These are phyloP conservation scores for Bucorvus abyssinicus DNA, from an alignment of 2,797 vertebrate species.

Conservation along the genomic window DNA sequence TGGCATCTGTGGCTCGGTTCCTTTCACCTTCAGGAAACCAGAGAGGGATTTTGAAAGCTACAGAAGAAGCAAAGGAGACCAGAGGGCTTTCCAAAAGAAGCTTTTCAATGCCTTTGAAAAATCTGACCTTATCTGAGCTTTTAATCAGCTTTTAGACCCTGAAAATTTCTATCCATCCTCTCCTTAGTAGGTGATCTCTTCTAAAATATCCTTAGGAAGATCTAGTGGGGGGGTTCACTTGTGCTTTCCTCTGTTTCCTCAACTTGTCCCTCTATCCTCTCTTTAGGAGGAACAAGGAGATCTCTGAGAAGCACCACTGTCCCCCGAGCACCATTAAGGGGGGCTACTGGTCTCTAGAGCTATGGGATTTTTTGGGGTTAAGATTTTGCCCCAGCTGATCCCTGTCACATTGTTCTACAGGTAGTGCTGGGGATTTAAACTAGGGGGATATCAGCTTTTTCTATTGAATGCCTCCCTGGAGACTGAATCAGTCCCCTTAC, in stretches of 20 bases:
- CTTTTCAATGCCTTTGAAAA: background rate
- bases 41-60: background rate
- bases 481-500: background rate
- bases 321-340: background rate
- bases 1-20: background rate
- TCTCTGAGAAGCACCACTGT: background rate
- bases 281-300: background rate
- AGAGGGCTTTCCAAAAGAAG: slow-evolving; percentile 36
- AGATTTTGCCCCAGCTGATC: background rate
- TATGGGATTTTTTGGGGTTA: rapidly evolving
- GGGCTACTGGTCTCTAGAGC: background rate
- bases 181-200: slow-evolving; percentile 26
- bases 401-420: background rate
- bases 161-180: slow-evolving; percentile 18
- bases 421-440: background rate
- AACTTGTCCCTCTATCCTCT: background rate
- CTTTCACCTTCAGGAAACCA: slow-evolving; percentile 23
- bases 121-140: slow-evolving; percentile 51
- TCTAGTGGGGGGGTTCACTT: background rate
- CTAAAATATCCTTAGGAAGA: slow-evolving; percentile 42
- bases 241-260: background rate
- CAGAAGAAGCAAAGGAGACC: background rate
- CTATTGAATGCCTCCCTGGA: background rate
- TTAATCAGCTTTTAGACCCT: slow-evolving; percentile 40
- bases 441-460: background rate